phyloP scores from a whole-genome alignment of 2,113 vertebrate genomes.

The Microtus montanus region DNA sequence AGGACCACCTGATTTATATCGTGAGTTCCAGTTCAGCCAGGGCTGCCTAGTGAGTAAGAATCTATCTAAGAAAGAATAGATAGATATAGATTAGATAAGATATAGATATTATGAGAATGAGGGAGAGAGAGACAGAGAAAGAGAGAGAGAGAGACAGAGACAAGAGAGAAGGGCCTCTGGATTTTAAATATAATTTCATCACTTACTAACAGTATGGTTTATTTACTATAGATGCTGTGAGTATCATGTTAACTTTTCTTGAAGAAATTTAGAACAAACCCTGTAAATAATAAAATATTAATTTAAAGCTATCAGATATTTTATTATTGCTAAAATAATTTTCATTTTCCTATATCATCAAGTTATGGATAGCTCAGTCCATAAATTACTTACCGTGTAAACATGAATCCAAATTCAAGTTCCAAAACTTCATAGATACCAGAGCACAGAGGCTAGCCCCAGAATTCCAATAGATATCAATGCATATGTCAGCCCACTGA shows the following conservation, averaged over 20 bases:
- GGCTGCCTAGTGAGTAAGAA: background rate
- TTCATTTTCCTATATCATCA: background rate
- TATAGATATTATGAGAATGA: background rate
- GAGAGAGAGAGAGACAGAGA: background rate
- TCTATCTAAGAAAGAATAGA: background rate
- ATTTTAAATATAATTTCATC: background rate
- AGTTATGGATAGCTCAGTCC: background rate
- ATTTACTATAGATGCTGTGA: background rate
- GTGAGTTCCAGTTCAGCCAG: background rate
- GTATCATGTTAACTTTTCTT: background rate
- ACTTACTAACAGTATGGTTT: background rate
- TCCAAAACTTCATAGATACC: background rate
- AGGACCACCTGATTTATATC: too few relatives aligned
- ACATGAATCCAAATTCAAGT: background rate
- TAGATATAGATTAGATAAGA: background rate
- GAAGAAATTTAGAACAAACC: background rate
- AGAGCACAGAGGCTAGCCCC: background rate
- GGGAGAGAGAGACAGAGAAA: background rate
- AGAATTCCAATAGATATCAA: accelerated
- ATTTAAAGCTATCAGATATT: background rate
- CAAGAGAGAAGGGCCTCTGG: background rate
- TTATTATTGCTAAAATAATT: background rate
- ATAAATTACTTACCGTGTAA: background rate
- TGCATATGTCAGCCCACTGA: background rate
- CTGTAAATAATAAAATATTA: background rate